phyloP scores from a whole-genome alignment of 23 tunicate genomes.

The Trididemnum clinides region DNA sequence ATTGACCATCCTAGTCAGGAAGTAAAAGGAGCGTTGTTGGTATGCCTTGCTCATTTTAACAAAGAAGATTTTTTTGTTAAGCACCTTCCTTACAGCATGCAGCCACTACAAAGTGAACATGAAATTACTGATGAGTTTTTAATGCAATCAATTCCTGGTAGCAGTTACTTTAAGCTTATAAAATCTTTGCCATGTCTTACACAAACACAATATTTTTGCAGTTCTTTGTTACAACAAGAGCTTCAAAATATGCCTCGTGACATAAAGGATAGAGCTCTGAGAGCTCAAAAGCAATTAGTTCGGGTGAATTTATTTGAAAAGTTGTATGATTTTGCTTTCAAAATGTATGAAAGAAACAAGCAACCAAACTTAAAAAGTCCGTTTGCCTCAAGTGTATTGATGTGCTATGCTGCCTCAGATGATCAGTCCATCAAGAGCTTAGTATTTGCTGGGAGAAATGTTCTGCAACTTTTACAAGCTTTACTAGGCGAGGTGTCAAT shows the following conservation, averaged over 20 bases:
- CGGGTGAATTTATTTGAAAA: constrained; percentile 25
- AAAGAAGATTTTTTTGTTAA: constrained; percentile 28
- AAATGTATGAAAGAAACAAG: constrained; percentile 62
- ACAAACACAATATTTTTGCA: constrained; percentile 43
- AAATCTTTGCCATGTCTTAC: background rate
- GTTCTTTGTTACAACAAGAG: constrained; percentile 47
- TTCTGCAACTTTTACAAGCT: constrained; percentile 53
- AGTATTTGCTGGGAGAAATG: constrained; percentile 48
- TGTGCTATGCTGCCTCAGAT: constrained; percentile 31
- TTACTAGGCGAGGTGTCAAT: constrained; percentile 72
- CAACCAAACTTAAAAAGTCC: constrained; percentile 60
- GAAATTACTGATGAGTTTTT: constrained; percentile 21
- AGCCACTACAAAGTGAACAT: constrained; percentile 27
- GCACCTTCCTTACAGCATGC: constrained; percentile 39
- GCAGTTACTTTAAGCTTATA: background rate
- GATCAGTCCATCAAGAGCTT: constrained; percentile 28
- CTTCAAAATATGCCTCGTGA: constrained; percentile 62
- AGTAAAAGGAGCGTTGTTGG: constrained; percentile 26
- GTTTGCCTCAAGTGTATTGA: constrained; percentile 46
- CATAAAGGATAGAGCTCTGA: constrained; percentile 66
- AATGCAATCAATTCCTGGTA: constrained; percentile 31
- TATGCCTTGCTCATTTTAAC: constrained; percentile 47
- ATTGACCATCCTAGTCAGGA: background rate
- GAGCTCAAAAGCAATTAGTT: constrained; percentile 21
- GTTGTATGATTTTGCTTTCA: constrained; percentile 42